Percentiles rank a stretch among this genome's conserved stretches.
Evolutionary conservation across 2,888 invertebrate genomes (phyloP).

Genomic region (Onthophagus sagittarius): DNA sequence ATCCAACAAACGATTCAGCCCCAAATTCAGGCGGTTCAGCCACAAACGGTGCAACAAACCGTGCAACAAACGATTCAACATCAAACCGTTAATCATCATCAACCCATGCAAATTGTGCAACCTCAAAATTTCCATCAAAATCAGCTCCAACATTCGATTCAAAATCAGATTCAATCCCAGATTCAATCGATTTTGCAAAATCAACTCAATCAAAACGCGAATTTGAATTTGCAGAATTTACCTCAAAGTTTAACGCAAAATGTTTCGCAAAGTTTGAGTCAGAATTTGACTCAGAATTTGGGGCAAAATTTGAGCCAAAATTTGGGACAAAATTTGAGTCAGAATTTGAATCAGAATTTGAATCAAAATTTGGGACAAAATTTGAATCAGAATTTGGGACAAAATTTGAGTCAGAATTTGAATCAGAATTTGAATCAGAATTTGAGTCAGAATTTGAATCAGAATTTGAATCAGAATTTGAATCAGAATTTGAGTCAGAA

Average conservation of each 20-base stretch:
- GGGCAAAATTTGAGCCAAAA: background rate
- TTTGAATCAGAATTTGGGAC: too few species aligned
- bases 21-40: conserved; percentile 35
- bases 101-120: conserved; percentile 45
- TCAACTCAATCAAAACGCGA: background rate
- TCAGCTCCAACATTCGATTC: conserved; percentile 26
- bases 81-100: conserved; percentile 40
- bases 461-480: conserved; percentile 16
- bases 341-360: conserved; percentile 16
- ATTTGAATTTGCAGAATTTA: conserved; percentile 23
- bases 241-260: background rate
- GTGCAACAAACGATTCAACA: conserved; percentile 42
- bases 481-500: conserved; percentile 23
- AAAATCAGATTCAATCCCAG: conserved; percentile 26
- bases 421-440: too few species aligned
- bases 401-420: too few species aligned
- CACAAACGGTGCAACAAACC: conserved; percentile 39
- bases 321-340: background rate
- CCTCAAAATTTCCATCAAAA: conserved; percentile 37
- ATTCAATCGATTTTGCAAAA: conserved; percentile 16
- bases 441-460: background rate
- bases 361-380: conserved; percentile 23
- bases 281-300: too few species aligned
- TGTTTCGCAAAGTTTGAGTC: too few species aligned
- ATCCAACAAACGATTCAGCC: conserved; percentile 42